Base-by-base conservation (phyloP, 2,888 invertebrate genomes). In the Hydraecia micacea region DNA sequence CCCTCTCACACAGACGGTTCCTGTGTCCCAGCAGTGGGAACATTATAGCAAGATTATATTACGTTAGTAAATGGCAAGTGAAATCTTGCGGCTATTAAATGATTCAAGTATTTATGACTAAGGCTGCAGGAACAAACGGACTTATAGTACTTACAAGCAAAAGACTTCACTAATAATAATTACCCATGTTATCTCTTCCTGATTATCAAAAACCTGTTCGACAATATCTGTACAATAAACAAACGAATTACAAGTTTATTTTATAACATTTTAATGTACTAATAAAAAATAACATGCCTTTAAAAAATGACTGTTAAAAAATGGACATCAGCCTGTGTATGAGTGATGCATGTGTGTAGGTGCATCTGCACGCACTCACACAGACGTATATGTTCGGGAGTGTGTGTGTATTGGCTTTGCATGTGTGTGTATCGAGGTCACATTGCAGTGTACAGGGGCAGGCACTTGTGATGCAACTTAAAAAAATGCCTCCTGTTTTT, bases 391-490 rank as follows among this genome's bases (percentile, higher is more conserved):
- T 67, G 9, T 75, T 46, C 73, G 32, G 72, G 74, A 82, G 89
- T 90, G 92, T 91, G 91, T 81, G 91, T 83, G 81, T 84, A 89
- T 87, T 81, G 87, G 87, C 72, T 71, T 71, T 87, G 91, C 80
- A 73, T 88, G 92, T 94, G 94, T 91, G 93, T 87, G 93, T 94
- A 96, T 93, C 94, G 96, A 95, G 96, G 96, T 96, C 96, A 96
- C 91, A 91, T 91, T 94, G 94, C 94, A 92, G 86, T 87, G 94
- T 91, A 93, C 93, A 91, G 88, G 90, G 86, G 90, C 89, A 90
- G 89, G 91, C 88, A 87, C 80, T 79, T 89, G 94, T 94, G 94
- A 94, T 93, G 94, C 94, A 94, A 94, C 91, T 79, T 84, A 85
- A 91, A 92, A 93, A 93, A 92, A 88, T 90, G 90, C 85, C 90